Conservation (phyloP, 1,140 invertebrate species). For the Drosophila busckii region DNA sequence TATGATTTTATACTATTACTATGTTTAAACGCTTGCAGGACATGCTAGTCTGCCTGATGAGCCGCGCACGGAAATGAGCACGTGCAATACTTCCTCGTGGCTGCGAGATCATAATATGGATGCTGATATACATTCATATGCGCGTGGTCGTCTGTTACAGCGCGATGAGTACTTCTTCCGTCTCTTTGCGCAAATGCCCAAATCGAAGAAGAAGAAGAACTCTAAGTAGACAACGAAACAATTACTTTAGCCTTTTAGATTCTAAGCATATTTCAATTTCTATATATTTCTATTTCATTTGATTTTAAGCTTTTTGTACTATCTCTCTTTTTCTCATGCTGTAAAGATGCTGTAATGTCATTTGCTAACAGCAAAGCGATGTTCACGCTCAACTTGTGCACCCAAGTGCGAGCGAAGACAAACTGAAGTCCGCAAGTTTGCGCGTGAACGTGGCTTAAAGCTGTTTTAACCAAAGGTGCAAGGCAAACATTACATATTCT, state of each 20-base stretch:
- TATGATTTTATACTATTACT: slow-evolving; percentile 17
- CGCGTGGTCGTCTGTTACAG: slow-evolving; percentile 87
- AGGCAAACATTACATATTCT: slow-evolving; percentile 44
- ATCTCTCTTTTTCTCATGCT: slow-evolving; percentile 18
- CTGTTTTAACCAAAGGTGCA: no score
- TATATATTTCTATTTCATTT: slow-evolving; percentile 42
- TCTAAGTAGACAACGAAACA: slow-evolving; percentile 50
- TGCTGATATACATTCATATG: slow-evolving; percentile 93
- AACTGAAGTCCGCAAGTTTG: slow-evolving; percentile 53
- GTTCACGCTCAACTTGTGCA: slow-evolving; percentile 29
- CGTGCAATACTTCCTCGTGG: slow-evolving; percentile 96
- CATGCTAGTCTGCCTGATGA: slow-evolving; percentile 81
- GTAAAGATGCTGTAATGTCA: slow-evolving; percentile 54
- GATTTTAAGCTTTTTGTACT: slow-evolving; percentile 60
- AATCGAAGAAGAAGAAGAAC: slow-evolving; percentile 66
- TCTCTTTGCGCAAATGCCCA: slow-evolving; percentile 80
- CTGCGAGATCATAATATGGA: slow-evolving; percentile 94
- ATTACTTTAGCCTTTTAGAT: slow-evolving; percentile 46
- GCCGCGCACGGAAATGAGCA: slow-evolving; percentile 86
- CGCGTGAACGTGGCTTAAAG: slow-evolving; percentile 45
- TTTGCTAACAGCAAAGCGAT: slow-evolving; percentile 29
- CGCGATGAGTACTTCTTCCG: slow-evolving; percentile 97
- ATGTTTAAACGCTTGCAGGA: slow-evolving; percentile 50
- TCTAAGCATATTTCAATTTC: slow-evolving; percentile 66
- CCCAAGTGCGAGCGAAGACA: slow-evolving; percentile 66